A percentile compares a stretch with the other conserved stretches of the same genome.
phyloP scores from a whole-genome alignment of 92 coral and sea anemone species.

The Epizoanthus illoricatus region DNA sequence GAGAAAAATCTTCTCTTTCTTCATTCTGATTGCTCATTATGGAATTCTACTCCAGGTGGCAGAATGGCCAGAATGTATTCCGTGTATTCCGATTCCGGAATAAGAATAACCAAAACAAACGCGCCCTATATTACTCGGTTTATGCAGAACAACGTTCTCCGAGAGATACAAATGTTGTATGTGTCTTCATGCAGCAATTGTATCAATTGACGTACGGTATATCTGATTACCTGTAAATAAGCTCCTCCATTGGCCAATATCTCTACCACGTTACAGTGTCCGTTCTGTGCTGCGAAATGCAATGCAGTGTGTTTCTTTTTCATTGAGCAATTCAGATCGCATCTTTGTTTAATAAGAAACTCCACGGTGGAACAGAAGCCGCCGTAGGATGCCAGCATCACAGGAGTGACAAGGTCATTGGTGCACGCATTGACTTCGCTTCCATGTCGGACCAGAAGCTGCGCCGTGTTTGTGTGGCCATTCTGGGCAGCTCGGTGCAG shows the following conservation, averaged over 20 bases:
- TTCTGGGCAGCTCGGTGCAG: slow-evolving; percentile 77
- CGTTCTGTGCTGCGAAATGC: slow-evolving; percentile 68
- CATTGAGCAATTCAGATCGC: slow-evolving; percentile 46
- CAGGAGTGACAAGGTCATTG: slow-evolving; percentile 44
- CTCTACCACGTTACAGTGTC: slow-evolving; percentile 47
- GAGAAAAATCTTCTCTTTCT: too few relatives aligned
- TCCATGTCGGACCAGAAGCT: slow-evolving; percentile 44
- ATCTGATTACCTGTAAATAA: slow-evolving; percentile 16
- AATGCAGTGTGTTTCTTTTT: slow-evolving; percentile 53
- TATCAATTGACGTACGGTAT: too few relatives aligned
- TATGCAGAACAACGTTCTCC: too few relatives aligned
- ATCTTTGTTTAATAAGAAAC: slow-evolving; percentile 36
- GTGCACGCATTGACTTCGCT: slow-evolving; percentile 44
- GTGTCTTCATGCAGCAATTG: too few relatives aligned
- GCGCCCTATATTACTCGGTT: too few relatives aligned
- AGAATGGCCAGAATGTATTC: too few relatives aligned
- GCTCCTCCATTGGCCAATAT: slow-evolving; percentile 40
- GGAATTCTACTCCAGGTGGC: too few relatives aligned
- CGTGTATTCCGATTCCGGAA: too few relatives aligned
- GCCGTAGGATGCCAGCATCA: slow-evolving; percentile 57
- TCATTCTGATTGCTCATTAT: too few relatives aligned
- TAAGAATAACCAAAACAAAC: too few relatives aligned
- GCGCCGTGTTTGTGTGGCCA: slow-evolving; percentile 53
- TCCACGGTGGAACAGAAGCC: slow-evolving; percentile 49
- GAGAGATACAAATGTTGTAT: too few relatives aligned